A percentile compares a stretch with the other conserved stretches of the same genome.
These are phyloP conservation scores for Thunnus albacares DNA, from an alignment of 2,797 vertebrate species.

Conservation along the genomic window DNA sequence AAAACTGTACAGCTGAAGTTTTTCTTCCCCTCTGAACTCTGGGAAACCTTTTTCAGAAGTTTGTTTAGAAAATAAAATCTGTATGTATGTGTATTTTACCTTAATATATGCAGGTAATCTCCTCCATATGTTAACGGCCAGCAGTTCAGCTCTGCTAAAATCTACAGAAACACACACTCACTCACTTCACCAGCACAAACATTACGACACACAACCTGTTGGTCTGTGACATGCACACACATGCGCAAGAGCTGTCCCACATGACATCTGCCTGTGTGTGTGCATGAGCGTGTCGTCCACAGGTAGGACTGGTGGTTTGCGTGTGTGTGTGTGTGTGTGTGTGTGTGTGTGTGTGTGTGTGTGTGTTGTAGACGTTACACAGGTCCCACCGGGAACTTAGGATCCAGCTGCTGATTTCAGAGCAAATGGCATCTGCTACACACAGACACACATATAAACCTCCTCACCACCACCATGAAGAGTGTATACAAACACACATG, in stretches of 20 bases:
- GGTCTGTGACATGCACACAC: constrained; percentile 32
- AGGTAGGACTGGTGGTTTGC: constrained; percentile 49
- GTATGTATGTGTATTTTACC: constrained; percentile 7
- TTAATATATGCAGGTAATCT: constrained; percentile 45
- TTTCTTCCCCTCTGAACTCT: constrained; percentile 29
- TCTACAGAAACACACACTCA: constrained; percentile 31
- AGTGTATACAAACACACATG: constrained; percentile 58
- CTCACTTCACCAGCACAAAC: constrained; percentile 26
- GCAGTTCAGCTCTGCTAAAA: constrained; percentile 48
- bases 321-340: constrained; percentile 5
- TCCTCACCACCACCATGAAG: constrained; percentile 41
- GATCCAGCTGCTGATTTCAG: constrained; percentile 81
- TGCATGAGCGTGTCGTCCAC: constrained; percentile 19
- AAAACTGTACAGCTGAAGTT: constrained; percentile 19
- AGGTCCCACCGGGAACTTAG: constrained; percentile 69
- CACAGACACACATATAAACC: constrained; percentile 31
- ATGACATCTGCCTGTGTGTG: constrained; percentile 38
- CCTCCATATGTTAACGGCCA: constrained; percentile 62
- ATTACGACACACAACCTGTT: constrained; percentile 46
- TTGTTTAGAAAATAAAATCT: constrained; percentile 31
- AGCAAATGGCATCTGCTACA: constrained; percentile 75
- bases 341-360: constrained; percentile 16
- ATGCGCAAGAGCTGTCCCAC: constrained; percentile 19
- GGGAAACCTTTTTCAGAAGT: constrained; percentile 22
- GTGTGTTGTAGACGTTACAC: constrained; percentile 57